phyloP scores from a whole-genome alignment of 92 coral and sea anemone species.

The Porites lobata region DNA sequence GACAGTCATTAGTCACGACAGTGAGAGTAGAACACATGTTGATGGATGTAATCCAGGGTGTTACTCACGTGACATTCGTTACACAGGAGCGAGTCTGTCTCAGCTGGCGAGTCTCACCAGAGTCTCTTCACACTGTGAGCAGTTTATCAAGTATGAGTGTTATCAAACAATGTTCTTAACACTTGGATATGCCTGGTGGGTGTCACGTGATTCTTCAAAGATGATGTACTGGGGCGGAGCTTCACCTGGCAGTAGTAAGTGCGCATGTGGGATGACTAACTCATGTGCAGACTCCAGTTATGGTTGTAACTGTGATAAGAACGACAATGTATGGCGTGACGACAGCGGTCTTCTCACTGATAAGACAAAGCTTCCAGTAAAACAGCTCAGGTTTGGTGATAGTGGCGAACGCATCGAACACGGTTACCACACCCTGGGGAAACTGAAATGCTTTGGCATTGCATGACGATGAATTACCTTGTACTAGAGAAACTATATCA shows the following conservation, averaged over 20 bases:
- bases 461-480: background rate
- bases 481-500: too few species aligned
- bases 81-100: slow-evolving; percentile 50
- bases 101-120: slow-evolving; percentile 66
- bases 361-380: slow-evolving; percentile 43
- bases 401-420: slow-evolving; percentile 3
- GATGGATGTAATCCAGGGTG: background rate
- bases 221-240: slow-evolving; percentile 32
- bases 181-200: slow-evolving; percentile 3
- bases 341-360: slow-evolving; percentile 50
- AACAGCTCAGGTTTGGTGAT: slow-evolving; percentile 59
- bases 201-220: slow-evolving; percentile 16
- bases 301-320: slow-evolving; percentile 61
- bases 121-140: slow-evolving; percentile 62
- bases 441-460: slow-evolving; percentile 29
- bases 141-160: slow-evolving; percentile 72
- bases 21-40: background rate
- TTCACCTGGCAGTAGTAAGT: slow-evolving; percentile 26
- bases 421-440: slow-evolving; percentile 55
- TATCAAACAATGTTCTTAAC: too few species aligned
- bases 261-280: slow-evolving; percentile 67
- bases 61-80: slow-evolving; percentile 51
- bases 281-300: slow-evolving; percentile 17
- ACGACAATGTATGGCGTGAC: slow-evolving; percentile 39
- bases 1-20: too few species aligned